Evolutionary conservation across 1,140 invertebrate species (phyloP), one percentile per base, ranked within the genome.

Genomic region (Oryctes rhinoceros): DNA sequence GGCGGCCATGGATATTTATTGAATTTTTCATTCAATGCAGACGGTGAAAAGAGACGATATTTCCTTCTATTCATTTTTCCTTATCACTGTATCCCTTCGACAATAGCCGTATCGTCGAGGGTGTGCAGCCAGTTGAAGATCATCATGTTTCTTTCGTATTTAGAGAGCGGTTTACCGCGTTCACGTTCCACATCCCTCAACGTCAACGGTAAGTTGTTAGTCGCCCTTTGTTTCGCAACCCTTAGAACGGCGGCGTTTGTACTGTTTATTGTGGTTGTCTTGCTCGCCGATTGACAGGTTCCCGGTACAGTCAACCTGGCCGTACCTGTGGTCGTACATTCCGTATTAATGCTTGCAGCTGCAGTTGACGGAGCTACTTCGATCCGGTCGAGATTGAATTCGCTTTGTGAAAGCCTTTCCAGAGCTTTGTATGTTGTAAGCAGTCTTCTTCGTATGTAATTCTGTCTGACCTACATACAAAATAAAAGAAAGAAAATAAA

Each of bases 81-180:
- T 35, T 37, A 71, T 88, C 87, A 89, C 83, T 89, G 89, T 49
- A 90, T 82, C 35, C 89, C 90, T 80, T 92, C 91, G 37, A 88
- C 88, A 77, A 89, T 89, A n/a, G 88, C 89, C 7, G 88, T 89
- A 83, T 94, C 94, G 84, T 96, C 95, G 5, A 96, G 89, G 2
- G 94, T 95, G 85, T 96, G 95, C 0, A 97, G 90, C 96, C 96
- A 96, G 84, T 96, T 96, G 88, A 97, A 96, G 62, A 97, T 96
- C 93, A 96, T 96, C 94, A 96, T 96, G 87, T 97, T 96, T 20
- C 95, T 86, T 83, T 96, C 94, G 87, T 96, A 96, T 87, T 96
- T 96, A 13, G 94, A 94, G 1, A 96, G 89, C 4, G 95, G 94
- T 81, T 95, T 93, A 1, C 95, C 95, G 5, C 94, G 89, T 85